phyloP scores from a whole-genome alignment of 2,888 invertebrate genomes.

The Zaprionus bogoriensis region DNA sequence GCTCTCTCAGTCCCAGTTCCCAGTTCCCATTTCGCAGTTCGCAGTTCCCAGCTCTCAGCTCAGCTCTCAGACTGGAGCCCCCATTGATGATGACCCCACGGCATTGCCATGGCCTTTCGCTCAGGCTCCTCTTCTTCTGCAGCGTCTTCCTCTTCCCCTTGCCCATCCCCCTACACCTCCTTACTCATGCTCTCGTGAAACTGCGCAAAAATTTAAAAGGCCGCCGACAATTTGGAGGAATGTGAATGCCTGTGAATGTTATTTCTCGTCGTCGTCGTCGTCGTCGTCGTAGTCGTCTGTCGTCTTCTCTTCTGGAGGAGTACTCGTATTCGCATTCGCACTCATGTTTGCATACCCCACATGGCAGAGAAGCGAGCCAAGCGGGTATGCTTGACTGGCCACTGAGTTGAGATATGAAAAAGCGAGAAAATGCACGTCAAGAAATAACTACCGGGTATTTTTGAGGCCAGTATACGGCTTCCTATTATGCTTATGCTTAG shows the following conservation, averaged over 20 bases:
- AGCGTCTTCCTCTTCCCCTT: too few species aligned
- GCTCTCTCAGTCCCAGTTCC: constrained; percentile 11
- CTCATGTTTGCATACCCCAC: not conserved
- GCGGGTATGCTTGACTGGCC: not conserved
- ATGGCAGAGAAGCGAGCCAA: not conserved
- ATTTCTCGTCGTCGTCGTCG: constrained; percentile 9
- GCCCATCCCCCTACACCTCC: too few species aligned
- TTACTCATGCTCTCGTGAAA: constrained; percentile 12
- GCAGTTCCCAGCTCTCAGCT: constrained; percentile 30
- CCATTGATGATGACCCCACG: constrained; percentile 53
- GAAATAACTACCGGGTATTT: too few species aligned
- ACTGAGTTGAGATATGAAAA: not conserved
- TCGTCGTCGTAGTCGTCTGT: too few species aligned
- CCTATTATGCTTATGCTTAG: too few species aligned
- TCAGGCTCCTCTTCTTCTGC: constrained; percentile 20
- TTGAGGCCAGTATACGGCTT: too few species aligned
- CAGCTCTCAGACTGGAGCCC: constrained; percentile 10
- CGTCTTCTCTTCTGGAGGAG: constrained; percentile 6
- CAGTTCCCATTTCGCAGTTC: constrained; percentile 29
- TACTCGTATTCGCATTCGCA: constrained; percentile 20
- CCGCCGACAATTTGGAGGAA: constrained; percentile 53
- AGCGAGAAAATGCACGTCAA: too few species aligned
- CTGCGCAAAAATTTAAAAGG: constrained; percentile 52
- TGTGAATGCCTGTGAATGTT: constrained; percentile 43
- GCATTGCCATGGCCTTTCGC: constrained; percentile 50